phyloP scores from a whole-genome alignment of 2,113 vertebrate genomes.

The Asarcornis scutulata region DNA sequence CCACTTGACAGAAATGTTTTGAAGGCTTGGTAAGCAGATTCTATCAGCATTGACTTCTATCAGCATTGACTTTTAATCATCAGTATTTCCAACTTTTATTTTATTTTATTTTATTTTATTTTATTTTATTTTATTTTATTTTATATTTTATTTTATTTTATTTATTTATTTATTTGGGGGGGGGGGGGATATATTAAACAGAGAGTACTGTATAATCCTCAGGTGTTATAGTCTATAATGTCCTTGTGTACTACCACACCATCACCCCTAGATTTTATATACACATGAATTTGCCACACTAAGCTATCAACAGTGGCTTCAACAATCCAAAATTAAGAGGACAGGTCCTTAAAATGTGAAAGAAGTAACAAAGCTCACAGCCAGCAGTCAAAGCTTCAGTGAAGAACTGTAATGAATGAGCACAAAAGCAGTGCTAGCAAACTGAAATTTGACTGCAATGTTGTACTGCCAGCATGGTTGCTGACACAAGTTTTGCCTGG shows the following conservation, averaged over 20 bases:
- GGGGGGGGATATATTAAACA: background rate
- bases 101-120: too few species aligned
- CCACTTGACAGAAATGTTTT: background rate
- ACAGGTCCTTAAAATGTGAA: background rate
- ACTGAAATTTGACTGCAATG: background rate
- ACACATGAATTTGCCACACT: background rate
- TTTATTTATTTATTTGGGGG: too few species aligned
- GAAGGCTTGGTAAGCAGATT: background rate
- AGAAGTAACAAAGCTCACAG: background rate
- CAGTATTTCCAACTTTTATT: background rate
- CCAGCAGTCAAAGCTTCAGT: background rate
- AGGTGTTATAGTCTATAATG: rapidly evolving
- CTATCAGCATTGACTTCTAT: background rate
- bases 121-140: too few species aligned
- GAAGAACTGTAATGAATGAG: background rate
- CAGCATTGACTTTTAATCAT: background rate
- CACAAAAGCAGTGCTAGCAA: background rate
- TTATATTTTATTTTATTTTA: too few species aligned
- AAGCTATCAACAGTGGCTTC: background rate
- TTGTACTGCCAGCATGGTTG: background rate
- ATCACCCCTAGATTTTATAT: background rate
- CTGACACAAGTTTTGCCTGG: background rate
- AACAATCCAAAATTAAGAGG: background rate
- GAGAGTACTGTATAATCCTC: background rate
- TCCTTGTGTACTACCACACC: background rate